phyloP scores from a whole-genome alignment of 1,140 invertebrate genomes.

The Wasmannia auropunctata region DNA sequence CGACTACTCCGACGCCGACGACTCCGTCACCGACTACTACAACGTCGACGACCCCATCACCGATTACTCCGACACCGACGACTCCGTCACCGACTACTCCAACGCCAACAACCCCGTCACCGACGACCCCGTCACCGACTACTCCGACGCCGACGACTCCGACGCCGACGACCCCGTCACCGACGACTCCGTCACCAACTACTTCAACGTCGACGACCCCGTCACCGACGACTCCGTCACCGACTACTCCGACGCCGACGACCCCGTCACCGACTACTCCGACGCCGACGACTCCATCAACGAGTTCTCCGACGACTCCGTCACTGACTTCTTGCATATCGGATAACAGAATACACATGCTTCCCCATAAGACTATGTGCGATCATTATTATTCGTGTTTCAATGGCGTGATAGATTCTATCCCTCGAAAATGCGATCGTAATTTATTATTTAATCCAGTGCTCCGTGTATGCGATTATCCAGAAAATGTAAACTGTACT shows the following conservation, averaged over 20 bases:
- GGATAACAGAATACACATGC: not conserved
- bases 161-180: no score
- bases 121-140: not conserved
- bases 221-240: not conserved
- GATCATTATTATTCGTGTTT: constrained; percentile 86
- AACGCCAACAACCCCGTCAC: constrained; percentile 8
- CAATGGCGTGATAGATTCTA: constrained; percentile 79
- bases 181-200: no score
- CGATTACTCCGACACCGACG: constrained; percentile 74
- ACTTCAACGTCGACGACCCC: no score
- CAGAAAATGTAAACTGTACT: constrained; percentile 57
- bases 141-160: not conserved
- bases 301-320: not conserved
- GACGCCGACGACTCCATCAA: not conserved
- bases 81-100: constrained; percentile 85
- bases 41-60: constrained; percentile 11
- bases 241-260: not conserved
- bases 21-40: no score
- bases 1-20: no score
- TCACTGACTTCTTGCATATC: not conserved
- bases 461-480: constrained; percentile 82
- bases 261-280: not conserved
- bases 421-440: constrained; percentile 82
- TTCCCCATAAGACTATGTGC: constrained; percentile 85
- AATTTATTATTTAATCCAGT: constrained; percentile 85